phyloP scores from a whole-genome alignment of 2,797 vertebrate genomes.

The Peromyscus nudipes region DNA sequence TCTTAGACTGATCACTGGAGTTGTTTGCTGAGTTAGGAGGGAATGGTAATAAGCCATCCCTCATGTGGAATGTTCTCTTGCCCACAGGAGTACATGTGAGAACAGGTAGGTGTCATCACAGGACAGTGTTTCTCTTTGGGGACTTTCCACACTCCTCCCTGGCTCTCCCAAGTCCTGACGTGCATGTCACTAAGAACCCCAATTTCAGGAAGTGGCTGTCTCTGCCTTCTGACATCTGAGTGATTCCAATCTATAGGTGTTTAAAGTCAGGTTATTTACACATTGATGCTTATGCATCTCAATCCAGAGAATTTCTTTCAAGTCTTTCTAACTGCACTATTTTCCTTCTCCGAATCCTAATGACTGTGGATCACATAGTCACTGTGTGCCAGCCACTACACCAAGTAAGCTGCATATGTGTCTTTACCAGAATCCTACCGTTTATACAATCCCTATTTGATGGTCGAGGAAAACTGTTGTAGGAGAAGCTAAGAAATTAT shows the following conservation, averaged over 20 bases:
- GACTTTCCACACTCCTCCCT: neutral
- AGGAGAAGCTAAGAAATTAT: conserved; percentile 43
- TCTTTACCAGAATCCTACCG: neutral
- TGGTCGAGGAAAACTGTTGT: neutral
- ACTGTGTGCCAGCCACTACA: neutral
- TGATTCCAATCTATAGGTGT: neutral
- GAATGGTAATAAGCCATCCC: too few species aligned
- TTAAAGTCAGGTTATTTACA: neutral
- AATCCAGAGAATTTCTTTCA: neutral
- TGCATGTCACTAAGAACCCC: neutral
- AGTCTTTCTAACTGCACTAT: neutral
- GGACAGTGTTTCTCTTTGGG: conserved; percentile 24
- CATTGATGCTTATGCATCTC: neutral
- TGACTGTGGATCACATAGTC: neutral
- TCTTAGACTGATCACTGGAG: neutral
- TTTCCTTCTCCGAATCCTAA: conserved; percentile 16
- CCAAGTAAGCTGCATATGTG: neutral
- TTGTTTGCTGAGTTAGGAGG: neutral
- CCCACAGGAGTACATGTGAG: neutral
- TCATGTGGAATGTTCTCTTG: neutral
- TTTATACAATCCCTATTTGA: neutral
- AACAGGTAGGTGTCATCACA: neutral
- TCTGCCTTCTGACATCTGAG: conserved; percentile 13
- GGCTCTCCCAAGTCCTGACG: neutral
- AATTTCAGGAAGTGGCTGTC: neutral